Evolutionary conservation across 64 coral and sea anemone genomes (phyloP).

Genomic region (Pocillopora damicornis): DNA sequence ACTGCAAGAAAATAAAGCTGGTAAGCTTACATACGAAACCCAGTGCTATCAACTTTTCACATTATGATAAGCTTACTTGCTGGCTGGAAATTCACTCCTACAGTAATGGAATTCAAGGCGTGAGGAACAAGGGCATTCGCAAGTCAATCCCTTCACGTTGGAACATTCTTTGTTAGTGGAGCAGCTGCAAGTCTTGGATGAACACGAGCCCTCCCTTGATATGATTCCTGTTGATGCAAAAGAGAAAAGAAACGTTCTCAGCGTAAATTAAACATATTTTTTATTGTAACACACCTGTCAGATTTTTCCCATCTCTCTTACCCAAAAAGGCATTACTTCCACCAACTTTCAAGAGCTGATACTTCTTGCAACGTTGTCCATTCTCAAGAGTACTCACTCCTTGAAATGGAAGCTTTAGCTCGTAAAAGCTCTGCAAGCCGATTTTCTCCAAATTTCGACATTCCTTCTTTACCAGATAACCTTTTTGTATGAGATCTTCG

Average conservation of each 20-base stretch:
- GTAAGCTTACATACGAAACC: not conserved
- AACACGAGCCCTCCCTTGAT: not conserved
- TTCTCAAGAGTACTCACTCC: not conserved
- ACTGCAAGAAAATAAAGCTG: not conserved
- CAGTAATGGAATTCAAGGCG: constrained; percentile 19
- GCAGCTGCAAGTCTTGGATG: not conserved
- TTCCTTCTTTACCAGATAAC: not conserved
- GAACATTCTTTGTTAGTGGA: not conserved
- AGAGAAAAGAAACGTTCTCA: not conserved
- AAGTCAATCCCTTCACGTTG: not conserved
- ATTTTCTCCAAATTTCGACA: not conserved
- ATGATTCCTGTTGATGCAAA: not conserved
- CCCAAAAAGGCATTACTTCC: not conserved
- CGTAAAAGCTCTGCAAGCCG: not conserved
- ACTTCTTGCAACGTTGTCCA: not conserved
- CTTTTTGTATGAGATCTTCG: constrained; percentile 24
- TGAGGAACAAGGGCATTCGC: constrained; percentile 1
- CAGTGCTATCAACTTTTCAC: too few relatives aligned
- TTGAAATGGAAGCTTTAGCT: not conserved
- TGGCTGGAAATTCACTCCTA: not conserved
- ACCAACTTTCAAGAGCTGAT: not conserved
- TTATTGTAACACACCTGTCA: too few relatives aligned
- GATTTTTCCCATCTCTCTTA: not conserved
- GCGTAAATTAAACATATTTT: not conserved
- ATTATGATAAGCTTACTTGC: not conserved